Percentiles rank a stretch among this genome's conserved stretches.
These are phyloP conservation scores for Pachycephus smyrnensis DNA, from an alignment of 2,888 invertebrate species.

Conservation along the genomic window DNA sequence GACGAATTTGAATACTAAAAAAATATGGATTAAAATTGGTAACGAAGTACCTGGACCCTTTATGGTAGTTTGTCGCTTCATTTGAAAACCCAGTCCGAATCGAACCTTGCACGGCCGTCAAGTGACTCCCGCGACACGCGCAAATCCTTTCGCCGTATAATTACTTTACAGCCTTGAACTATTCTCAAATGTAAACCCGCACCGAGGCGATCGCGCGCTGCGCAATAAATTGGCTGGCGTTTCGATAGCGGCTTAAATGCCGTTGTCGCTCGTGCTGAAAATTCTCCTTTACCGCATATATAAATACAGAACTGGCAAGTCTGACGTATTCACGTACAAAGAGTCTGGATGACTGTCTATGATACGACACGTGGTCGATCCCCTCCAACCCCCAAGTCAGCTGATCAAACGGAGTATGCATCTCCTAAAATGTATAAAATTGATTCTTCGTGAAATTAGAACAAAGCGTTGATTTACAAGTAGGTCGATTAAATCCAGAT, in stretches of 20 bases:
- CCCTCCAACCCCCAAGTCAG: neutral
- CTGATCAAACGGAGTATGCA: neutral
- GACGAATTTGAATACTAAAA: neutral
- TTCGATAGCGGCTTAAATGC: neutral
- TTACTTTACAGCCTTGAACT: slow-evolving; percentile 29
- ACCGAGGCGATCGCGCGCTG: slow-evolving; percentile 20
- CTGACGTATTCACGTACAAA: neutral
- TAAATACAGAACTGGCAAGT: neutral
- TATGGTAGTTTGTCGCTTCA: neutral
- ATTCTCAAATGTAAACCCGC: slow-evolving; percentile 27
- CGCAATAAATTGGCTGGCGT: slow-evolving; percentile 9
- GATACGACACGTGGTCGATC: neutral
- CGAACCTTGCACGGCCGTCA: neutral
- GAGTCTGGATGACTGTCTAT: neutral
- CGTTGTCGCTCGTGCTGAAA: neutral
- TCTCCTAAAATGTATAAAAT: neutral
- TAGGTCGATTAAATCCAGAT: neutral
- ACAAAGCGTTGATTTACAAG: neutral
- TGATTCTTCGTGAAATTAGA: neutral
- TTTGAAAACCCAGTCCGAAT: neutral
- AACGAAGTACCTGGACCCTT: neutral
- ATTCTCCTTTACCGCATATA: neutral
- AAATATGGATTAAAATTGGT: neutral
- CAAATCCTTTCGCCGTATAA: slow-evolving; percentile 14
- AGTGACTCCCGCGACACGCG: neutral